Conservation (phyloP, 2,888 invertebrate genomes). For the Mythimna loreyi region DNA sequence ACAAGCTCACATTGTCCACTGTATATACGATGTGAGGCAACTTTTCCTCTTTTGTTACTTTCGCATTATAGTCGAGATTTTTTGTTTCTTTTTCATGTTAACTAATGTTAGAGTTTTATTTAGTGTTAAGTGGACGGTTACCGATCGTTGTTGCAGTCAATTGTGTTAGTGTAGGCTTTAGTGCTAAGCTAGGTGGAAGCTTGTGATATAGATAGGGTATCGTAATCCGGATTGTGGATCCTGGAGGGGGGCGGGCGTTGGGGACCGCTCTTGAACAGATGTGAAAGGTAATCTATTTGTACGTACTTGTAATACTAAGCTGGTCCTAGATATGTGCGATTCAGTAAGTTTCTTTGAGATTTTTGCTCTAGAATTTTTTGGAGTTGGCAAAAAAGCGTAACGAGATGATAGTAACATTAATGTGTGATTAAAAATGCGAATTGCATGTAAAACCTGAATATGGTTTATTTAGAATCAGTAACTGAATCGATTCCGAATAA, state of each 20-base stretch:
- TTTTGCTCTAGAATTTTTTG: conserved; percentile 7
- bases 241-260: conserved; percentile 74
- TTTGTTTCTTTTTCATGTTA: conserved; percentile 85
- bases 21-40: conserved; percentile 72
- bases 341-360: conserved; percentile 30
- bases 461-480: too few relatives aligned
- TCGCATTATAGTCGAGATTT: conserved; percentile 84
- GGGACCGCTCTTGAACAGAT: conserved; percentile 66
- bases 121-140: conserved; percentile 85
- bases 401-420: conserved; percentile 16
- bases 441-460: background rate
- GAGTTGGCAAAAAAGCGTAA: conserved; percentile 12
- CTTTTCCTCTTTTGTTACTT: conserved; percentile 71
- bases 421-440: conserved; percentile 1
- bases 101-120: conserved; percentile 89
- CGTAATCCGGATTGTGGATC: conserved; percentile 76
- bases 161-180: conserved; percentile 88
- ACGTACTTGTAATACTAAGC: background rate
- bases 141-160: conserved; percentile 86
- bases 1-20: conserved; percentile 58
- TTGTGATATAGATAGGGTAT: conserved; percentile 88
- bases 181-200: conserved; percentile 89
- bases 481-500: too few relatives aligned
- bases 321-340: background rate
- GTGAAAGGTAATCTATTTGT: conserved; percentile 58